Conservation (phyloP, 2,797 vertebrate genomes). For the Aotus griseimembra region DNA sequence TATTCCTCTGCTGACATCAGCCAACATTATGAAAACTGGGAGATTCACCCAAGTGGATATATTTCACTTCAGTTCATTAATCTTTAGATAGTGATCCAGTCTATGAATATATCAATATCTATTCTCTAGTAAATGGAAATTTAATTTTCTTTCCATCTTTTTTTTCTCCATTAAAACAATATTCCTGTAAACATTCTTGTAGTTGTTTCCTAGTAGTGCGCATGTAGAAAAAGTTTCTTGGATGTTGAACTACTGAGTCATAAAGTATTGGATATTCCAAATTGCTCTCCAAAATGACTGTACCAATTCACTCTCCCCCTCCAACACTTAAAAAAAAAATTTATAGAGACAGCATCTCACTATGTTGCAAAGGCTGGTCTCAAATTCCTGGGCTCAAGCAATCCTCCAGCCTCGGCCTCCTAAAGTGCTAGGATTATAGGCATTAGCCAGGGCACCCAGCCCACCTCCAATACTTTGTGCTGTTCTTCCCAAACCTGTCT, state of each 20-base stretch:
- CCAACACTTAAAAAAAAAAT: not conserved
- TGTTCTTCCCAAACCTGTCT: not conserved
- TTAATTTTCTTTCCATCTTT: slow-evolving; percentile 52
- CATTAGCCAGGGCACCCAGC: too few species aligned
- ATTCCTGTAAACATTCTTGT: not conserved
- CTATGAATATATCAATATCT: not conserved
- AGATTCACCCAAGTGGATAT: not conserved
- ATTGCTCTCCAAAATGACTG: not conserved
- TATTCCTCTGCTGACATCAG: not conserved
- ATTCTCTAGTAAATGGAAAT: not conserved
- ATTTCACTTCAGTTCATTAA: slow-evolving; percentile 20
- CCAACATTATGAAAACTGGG: not conserved
- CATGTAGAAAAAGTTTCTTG: not conserved
- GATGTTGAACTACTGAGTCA: not conserved
- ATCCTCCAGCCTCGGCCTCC: too few species aligned
- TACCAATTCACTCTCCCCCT: not conserved
- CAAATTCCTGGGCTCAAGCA: too few species aligned
- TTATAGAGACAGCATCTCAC: too few species aligned
- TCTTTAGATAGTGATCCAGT: not conserved
- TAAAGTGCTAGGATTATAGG: too few species aligned
- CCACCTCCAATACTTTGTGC: not conserved
- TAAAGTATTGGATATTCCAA: not conserved
- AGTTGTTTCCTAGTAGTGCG: not conserved
- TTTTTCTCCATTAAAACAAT: slow-evolving; percentile 36
- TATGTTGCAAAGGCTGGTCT: too few species aligned